Evolutionary conservation across 2,797 vertebrate species (phyloP), one percentile per base, ranked within the genome.

Genomic region (Perodicticus potto): DNA sequence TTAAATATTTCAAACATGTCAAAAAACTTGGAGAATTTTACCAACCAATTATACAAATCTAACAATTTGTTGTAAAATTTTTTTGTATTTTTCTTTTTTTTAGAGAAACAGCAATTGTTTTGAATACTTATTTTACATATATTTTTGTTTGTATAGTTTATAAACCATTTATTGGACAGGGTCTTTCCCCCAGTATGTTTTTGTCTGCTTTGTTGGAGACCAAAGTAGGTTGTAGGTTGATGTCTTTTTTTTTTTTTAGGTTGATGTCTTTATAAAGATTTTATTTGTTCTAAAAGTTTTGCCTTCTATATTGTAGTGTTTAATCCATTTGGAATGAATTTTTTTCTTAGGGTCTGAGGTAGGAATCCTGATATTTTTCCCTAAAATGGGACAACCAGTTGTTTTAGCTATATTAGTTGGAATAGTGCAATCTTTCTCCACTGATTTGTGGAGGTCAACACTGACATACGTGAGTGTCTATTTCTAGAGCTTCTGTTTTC

Each of bases 11-110:
- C 19, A 81, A 81, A 81, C 49, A 83, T 70, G 37, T 43, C 0
- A 12, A 67, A 86, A 92, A 57, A 19, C 84, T 97, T 93, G 59
- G 55, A 83, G 73, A 49, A 49, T 78, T 93, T 32, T 86, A 83
- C 25, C 19, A 65, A 45, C 3, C 45, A 83, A 16, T 81, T 93
- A 53, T 72, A 88, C 3, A 81, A 25, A 91, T 77, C 67, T 90
- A 87, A 78, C n/a, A 65, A 72, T 72, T 91, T 89, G n/a, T 6
- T 29, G 7, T 82, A 27, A 8, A 65, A 23, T 82, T 43, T 91
- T 25, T 93, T 78, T 86, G 0, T 43, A 37, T 45, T 7, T 67
- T 23, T 43, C 32, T 72, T 77, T 85, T 83, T 85, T 85, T 59
- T 83, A 59, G 29, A n/a, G n/a, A 53, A 65, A 70, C 0, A 72